Evolutionary conservation across 2,113 vertebrate species (phyloP).

Genomic region (Halichoerus grypus): DNA sequence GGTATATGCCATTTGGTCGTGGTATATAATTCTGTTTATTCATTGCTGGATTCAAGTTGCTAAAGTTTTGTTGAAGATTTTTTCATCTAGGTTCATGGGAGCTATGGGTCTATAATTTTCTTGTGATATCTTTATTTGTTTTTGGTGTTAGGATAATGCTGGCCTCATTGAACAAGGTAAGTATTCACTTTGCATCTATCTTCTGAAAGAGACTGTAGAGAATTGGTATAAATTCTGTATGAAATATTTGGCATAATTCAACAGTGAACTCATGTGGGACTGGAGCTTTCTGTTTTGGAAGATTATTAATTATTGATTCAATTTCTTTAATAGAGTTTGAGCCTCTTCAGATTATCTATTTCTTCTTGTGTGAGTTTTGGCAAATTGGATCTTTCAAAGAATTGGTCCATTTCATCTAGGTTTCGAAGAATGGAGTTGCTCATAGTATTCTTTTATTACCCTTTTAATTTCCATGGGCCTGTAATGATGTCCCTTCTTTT

Average conservation of each 20-base stretch:
- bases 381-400: neutral
- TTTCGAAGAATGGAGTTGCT: neutral
- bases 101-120: neutral
- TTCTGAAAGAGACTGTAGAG: neutral
- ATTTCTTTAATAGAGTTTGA: neutral
- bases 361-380: neutral
- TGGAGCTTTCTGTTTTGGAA: neutral
- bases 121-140: neutral
- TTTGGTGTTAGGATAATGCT: neutral
- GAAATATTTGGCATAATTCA: neutral
- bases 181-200: neutral
- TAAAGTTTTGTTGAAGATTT: neutral
- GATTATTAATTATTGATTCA: neutral
- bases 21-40: neutral
- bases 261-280: neutral
- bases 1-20: neutral
- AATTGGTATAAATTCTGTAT: neutral
- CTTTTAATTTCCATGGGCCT: neutral
- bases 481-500: neutral
- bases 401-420: neutral
- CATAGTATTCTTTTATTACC: neutral
- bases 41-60: neutral
- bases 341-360: neutral
- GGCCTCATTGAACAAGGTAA: neutral
- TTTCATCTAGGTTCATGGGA: neutral